Evolutionary conservation across 2,113 vertebrate species (phyloP), one percentile per base, ranked within the genome.

Genomic region (Limanda limanda): DNA sequence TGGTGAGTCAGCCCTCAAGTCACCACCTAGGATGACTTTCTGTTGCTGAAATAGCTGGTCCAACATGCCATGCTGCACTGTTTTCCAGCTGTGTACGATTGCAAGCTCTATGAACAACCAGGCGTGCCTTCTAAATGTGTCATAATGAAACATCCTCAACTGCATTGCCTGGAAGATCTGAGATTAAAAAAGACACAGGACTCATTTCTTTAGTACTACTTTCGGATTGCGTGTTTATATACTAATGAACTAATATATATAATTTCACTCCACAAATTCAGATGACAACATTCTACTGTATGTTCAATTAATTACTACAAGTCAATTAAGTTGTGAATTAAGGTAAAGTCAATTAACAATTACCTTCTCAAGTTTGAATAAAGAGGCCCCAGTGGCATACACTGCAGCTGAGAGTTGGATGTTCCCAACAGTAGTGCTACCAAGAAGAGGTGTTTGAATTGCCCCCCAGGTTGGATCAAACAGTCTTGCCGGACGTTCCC

Each of bases 141-240:
- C 35, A 27, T 74, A 57, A 9, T 65, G 9, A 15, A 64, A 74
- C 23, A 74, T 45, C 48, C 45, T 42, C 24, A 64, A 5, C 11
- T 54, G 61, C 71, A 74, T 45, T 57, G 60, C 71, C 17, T 24
- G 1, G 60, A 74, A 73, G 48, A 73, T 42, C 70, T 72, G 48
- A 18, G 8, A 15, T 14, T 2, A 17, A 14, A 48, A 48, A 14
- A 48, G 2, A 45, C 42, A 45, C 42, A 14, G 42, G 42, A 45
- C 42, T 27, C 25, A 3, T 27, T 27, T 27, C 25, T 27, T 27
- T 27, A 27, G 25, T 27, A 27, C 2, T 27, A 3, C 25, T 27
- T 27, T 27, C 25, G 25, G 2, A 27, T 27, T 27, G 25, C 4
- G 25, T 27, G 25, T 27, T 0, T 27, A 27, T 27, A 27, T 27